phyloP scores from a whole-genome alignment of 1,140 invertebrate genomes.

The Drosophila ananassae region DNA sequence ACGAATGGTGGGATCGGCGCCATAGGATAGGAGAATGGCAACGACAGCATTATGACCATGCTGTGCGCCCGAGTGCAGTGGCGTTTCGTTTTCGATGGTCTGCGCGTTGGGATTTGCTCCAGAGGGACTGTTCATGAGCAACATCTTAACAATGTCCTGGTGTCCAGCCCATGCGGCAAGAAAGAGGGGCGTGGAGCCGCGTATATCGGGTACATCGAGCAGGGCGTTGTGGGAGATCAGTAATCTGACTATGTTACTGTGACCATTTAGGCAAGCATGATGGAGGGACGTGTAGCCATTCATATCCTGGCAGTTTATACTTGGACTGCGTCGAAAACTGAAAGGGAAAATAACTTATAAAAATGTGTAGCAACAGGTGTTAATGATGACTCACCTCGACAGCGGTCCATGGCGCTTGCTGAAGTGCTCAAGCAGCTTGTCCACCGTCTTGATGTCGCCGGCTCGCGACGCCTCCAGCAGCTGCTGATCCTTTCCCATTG shows the following conservation, averaged over 20 bases:
- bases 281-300: constrained; percentile 97
- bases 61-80: constrained; percentile 96
- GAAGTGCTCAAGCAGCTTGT: constrained; percentile 94
- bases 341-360: not conserved
- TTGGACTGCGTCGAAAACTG: constrained; percentile 94
- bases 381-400: constrained; percentile 88
- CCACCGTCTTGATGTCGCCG: constrained; percentile 93
- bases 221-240: constrained; percentile 94
- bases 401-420: constrained; percentile 96
- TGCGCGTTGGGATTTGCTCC: constrained; percentile 92
- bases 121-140: constrained; percentile 90
- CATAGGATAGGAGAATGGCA: constrained; percentile 91
- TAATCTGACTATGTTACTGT: constrained; percentile 93
- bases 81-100: constrained; percentile 96
- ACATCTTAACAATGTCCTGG: constrained; percentile 91
- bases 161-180: constrained; percentile 95
- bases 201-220: constrained; percentile 92
- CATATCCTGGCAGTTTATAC: constrained; percentile 95
- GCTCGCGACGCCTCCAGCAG: constrained; percentile 96
- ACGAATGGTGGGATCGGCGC: constrained; percentile 94
- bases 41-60: constrained; percentile 96
- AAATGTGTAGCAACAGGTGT: not conserved
- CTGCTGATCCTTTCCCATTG: constrained; percentile 95
- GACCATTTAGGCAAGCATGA: constrained; percentile 96
- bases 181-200: constrained; percentile 94